These are phyloP conservation scores for Polyommatus icarus DNA, from an alignment of 2,888 invertebrate genomes.

Conservation along the genomic window DNA sequence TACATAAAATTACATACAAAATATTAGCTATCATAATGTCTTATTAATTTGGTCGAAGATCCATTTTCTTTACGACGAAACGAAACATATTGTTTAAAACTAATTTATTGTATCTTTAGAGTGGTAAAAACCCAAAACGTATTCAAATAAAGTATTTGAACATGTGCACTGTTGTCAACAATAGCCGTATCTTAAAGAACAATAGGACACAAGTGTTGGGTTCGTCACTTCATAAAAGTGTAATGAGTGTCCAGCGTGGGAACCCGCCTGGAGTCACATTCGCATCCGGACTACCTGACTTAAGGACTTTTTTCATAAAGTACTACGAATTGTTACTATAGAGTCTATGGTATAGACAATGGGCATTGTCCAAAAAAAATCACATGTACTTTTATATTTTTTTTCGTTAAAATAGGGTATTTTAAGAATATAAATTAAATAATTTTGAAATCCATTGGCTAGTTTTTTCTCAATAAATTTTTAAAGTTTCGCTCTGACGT, in stretches of 20 bases:
- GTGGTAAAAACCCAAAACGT: not conserved
- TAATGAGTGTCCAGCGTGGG: constrained; percentile 64
- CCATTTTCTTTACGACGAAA: not conserved
- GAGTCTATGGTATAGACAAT: constrained; percentile 31
- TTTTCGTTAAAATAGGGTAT: no score
- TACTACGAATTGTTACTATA: constrained; percentile 54
- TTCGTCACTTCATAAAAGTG: constrained; percentile 68
- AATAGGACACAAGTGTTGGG: constrained; percentile 58
- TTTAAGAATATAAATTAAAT: no score
- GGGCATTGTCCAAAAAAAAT: no score
- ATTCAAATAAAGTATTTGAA: not conserved
- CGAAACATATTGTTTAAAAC: not conserved
- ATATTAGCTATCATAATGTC: not conserved
- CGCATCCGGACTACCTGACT: constrained; percentile 74
- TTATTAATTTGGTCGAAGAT: not conserved
- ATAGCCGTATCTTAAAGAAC: constrained; percentile 50
- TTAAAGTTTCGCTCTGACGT: no score
- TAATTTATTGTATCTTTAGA: not conserved
- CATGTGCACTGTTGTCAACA: constrained; percentile 51
- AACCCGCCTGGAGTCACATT: constrained; percentile 57
- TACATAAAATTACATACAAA: no score
- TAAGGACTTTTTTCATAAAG: constrained; percentile 66
- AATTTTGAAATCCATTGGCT: no score
- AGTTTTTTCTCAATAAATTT: no score
- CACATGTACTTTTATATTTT: no score